Evolutionary conservation across 2,797 vertebrate species (phyloP).

Genomic region (Meda fulgida): DNA sequence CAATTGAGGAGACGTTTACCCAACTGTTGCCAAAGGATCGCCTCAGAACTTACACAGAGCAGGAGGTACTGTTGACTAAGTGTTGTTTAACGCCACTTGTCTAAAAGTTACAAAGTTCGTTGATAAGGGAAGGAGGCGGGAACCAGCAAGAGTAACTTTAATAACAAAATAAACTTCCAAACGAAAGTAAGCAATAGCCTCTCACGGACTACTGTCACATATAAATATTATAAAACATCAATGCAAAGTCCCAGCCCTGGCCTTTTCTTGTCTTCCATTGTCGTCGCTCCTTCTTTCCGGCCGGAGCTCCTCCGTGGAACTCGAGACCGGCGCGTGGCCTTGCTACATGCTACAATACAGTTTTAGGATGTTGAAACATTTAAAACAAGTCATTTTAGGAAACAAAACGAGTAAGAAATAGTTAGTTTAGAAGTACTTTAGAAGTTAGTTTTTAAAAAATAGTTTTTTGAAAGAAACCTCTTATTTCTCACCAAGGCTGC

Average conservation of each 20-base stretch:
- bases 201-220: not conserved
- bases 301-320: too few relatives aligned
- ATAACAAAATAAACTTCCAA: not conserved
- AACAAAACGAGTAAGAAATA: not conserved
- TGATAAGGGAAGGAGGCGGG: not conserved
- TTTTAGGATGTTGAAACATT: not conserved
- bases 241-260: not conserved
- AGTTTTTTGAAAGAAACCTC: not conserved
- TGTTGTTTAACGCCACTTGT: not conserved
- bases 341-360: not conserved
- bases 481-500: not conserved
- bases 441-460: too few relatives aligned
- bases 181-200: not conserved
- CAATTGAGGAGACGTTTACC: constrained; percentile 81
- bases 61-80: constrained; percentile 73
- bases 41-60: constrained; percentile 82
- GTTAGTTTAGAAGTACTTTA: too few relatives aligned
- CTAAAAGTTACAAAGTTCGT: not conserved
- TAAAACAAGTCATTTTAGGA: not conserved
- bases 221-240: not conserved
- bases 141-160: not conserved
- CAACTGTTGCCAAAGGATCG: constrained; percentile 82
- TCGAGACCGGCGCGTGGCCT: too few relatives aligned
- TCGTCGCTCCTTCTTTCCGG: not conserved
- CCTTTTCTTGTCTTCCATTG: not conserved